phyloP scores from a whole-genome alignment of 2,888 invertebrate species.

The Syrphus vitripennis region DNA sequence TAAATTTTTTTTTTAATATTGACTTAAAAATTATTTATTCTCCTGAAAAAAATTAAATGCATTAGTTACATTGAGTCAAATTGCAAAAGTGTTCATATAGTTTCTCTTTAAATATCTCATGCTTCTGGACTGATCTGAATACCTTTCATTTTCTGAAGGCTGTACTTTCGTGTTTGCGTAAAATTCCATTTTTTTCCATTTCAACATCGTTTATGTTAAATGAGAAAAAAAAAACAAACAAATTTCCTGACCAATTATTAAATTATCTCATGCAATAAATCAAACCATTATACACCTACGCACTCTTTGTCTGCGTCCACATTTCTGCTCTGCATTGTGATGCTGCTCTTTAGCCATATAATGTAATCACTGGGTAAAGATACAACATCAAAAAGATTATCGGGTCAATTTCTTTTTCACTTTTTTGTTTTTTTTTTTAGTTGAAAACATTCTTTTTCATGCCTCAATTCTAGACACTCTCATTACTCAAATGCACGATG shows the following conservation, averaged over 20 bases:
- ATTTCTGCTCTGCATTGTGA: background rate
- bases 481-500: conserved; percentile 41
- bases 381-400: conserved; percentile 13
- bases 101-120: too few relatives aligned
- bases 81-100: too few relatives aligned
- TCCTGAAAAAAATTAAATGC: too few relatives aligned
- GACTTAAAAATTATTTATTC: too few relatives aligned
- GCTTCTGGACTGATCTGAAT: too few relatives aligned
- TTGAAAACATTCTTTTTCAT: conserved; percentile 42
- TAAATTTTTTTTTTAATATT: too few relatives aligned
- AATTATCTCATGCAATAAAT: background rate
- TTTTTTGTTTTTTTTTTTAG: too few relatives aligned
- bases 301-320: background rate
- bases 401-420: conserved; percentile 53
- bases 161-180: too few relatives aligned
- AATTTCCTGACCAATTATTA: background rate
- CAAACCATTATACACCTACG: conserved; percentile 7
- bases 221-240: background rate
- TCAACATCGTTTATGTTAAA: too few relatives aligned
- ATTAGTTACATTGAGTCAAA: too few relatives aligned
- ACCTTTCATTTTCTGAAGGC: too few relatives aligned
- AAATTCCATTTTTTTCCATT: too few relatives aligned
- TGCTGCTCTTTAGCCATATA: background rate
- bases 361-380: background rate
- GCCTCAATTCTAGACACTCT: conserved; percentile 42